Evolutionary conservation across 1,140 invertebrate species (phyloP), one percentile per base, ranked within the genome.

Genomic region (Drosophila pseudoananassae): DNA sequence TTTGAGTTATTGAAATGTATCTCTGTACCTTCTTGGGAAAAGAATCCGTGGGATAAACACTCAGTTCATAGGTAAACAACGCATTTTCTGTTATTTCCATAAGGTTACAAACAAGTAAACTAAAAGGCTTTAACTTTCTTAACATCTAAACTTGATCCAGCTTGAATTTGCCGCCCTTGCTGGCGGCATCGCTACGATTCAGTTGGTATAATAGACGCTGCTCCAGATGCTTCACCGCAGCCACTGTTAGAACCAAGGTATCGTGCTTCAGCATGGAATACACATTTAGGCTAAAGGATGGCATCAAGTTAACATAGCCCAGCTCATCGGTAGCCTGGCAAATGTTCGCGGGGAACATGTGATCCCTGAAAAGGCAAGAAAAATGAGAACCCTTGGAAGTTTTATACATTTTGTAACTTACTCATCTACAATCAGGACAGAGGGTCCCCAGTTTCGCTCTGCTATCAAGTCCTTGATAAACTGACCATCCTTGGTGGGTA

Each of bases 261-360:
- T 98, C 95, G 93, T 99, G 97, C 93, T 99, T 99, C 33, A 99
- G 91, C 97, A 99, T 99, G 91, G 94, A 98, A 78, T 96, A 96
- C 0, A 96, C 95, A 92, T 97, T 97, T 1, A 97, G 92, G 14
- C 96, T 98, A 94, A 98, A 99, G 40, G 96, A 95, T 27, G 98
- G 98, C 97, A 99, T 98, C n/a, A 99, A 92, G 92, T 98, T 99
- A 4, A 98, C 94, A 87, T 97, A 95, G 57, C 94, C 94, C 25
- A 98, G 93, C 5, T 90, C 57, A 76, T 97, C 95, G 14, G 95
- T 95, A 3, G 98, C 98, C 20, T 95, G 82, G 47, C 96, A 94
- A 69, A 99, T 97, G 90, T 98, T 98, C 70, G 94, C 93, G 12
- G 98, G 97, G 93, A 98, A 97, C 49, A 96, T 93, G 91, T 99